Percentiles rank a stretch among this genome's conserved stretches.
Evolutionary conservation across 2,888 invertebrate genomes (phyloP).

Genomic region (Idaea straminata): DNA sequence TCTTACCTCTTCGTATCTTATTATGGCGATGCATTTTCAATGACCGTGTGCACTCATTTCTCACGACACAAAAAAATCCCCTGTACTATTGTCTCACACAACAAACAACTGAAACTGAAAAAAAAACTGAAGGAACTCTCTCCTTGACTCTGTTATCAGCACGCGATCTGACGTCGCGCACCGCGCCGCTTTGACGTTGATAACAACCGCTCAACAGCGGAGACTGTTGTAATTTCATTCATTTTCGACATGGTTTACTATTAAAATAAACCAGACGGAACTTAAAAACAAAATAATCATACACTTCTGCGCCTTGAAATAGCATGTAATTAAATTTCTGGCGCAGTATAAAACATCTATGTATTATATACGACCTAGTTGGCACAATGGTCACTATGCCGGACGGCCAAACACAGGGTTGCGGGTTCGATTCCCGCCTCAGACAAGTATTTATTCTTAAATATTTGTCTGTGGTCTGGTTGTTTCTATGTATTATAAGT

Average conservation of each 20-base stretch:
- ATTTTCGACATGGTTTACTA: constrained; percentile 21
- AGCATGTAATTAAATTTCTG: too few species aligned
- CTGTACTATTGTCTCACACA: constrained; percentile 41
- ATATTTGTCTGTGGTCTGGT: too few species aligned
- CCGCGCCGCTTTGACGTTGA: neutral
- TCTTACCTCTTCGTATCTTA: constrained; percentile 51
- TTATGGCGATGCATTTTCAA: constrained; percentile 48
- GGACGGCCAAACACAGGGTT: too few species aligned
- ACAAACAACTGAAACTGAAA: constrained; percentile 47
- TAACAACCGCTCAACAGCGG: constrained; percentile 2
- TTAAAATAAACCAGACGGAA: too few species aligned
- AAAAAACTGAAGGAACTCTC: constrained; percentile 33
- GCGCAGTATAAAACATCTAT: too few species aligned
- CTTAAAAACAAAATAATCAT: too few species aligned
- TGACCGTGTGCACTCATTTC: constrained; percentile 42
- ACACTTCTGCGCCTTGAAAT: too few species aligned
- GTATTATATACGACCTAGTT: too few species aligned
- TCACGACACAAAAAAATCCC: constrained; percentile 35
- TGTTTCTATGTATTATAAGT: too few species aligned
- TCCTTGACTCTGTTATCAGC: constrained; percentile 43
- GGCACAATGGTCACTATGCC: too few species aligned
- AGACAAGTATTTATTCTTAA: too few species aligned
- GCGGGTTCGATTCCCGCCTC: too few species aligned
- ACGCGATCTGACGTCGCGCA: constrained; percentile 49
- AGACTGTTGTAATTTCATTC: constrained; percentile 28